phyloP scores from a whole-genome alignment of 37 sponge, comb jelly and placozoan species.

The Axinella damicornis region DNA sequence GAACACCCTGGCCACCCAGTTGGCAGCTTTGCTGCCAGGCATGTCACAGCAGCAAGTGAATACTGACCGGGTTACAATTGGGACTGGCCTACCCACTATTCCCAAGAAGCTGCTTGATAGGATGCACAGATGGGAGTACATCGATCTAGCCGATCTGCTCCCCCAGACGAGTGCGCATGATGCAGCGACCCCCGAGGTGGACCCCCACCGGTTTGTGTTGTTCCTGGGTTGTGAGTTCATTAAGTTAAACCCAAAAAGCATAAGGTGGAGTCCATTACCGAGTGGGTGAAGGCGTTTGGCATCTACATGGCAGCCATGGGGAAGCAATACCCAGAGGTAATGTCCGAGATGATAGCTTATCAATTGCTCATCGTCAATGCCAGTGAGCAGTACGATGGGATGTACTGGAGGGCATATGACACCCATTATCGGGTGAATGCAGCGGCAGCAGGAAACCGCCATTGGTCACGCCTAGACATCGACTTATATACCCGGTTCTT shows the following conservation, averaged over 20 bases:
- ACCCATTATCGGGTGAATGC: slow-evolving; percentile 18
- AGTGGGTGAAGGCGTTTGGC: slow-evolving; percentile 36
- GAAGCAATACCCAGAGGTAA: slow-evolving; percentile 1
- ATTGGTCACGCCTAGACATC: slow-evolving; percentile 37
- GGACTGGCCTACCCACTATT: slow-evolving; percentile 4
- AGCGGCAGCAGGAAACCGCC: slow-evolving; percentile 10
- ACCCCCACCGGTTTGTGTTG: neutral
- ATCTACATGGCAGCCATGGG: slow-evolving; percentile 16
- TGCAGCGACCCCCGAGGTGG: neutral
- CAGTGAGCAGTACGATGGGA: no score
- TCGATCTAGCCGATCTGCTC: slow-evolving; percentile 5
- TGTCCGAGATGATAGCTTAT: slow-evolving; percentile 45
- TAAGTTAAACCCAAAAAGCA: neutral
- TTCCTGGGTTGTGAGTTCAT: no score
- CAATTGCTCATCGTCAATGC: slow-evolving; percentile 8
- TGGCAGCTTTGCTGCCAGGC: no score
- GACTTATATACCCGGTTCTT: no score
- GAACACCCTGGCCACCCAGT: no score
- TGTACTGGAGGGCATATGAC: no score
- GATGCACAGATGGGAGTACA: no score
- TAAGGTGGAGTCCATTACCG: neutral
- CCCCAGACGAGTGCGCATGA: neutral
- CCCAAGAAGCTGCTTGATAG: slow-evolving; percentile 10
- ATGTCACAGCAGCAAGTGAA: no score
- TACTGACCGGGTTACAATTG: neutral